phyloP scores from a whole-genome alignment of 2,888 invertebrate species.

The Drosophila percnosoma region DNA sequence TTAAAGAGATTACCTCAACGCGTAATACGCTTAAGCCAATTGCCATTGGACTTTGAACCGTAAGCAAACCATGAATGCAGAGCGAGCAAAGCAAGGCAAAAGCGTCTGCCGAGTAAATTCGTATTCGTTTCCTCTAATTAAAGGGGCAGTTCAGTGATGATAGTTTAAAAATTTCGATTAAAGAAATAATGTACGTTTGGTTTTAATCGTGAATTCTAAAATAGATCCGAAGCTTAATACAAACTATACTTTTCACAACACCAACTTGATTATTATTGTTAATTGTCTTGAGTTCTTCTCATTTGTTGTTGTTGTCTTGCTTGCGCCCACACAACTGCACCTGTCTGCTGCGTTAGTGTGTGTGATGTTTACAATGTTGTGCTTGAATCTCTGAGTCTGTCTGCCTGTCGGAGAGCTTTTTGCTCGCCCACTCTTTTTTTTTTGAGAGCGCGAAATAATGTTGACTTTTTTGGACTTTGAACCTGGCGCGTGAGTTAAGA shows the following conservation, averaged over 20 bases:
- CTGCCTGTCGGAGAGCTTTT: slow-evolving; percentile 29
- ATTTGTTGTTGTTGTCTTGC: slow-evolving; percentile 39
- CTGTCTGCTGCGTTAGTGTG: slow-evolving; percentile 31
- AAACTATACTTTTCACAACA: slow-evolving; percentile 17
- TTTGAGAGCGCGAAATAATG: slow-evolving; percentile 35
- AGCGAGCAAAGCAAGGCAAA: slow-evolving; percentile 29
- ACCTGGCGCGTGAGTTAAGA: slow-evolving; percentile 57
- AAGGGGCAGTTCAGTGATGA: not conserved
- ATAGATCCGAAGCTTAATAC: not conserved
- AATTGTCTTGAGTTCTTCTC: slow-evolving; percentile 40
- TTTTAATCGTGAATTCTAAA: no score
- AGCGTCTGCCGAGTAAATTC: not conserved
- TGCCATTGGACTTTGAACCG: slow-evolving; percentile 68
- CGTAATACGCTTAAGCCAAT: not conserved
- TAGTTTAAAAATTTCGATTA: not conserved
- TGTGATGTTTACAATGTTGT: slow-evolving; percentile 53
- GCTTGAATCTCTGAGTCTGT: slow-evolving; percentile 20
- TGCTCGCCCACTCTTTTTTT: slow-evolving; percentile 51
- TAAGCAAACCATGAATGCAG: slow-evolving; percentile 39
- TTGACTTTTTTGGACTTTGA: slow-evolving; percentile 68
- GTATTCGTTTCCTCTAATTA: not conserved
- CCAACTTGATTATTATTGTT: slow-evolving; percentile 25
- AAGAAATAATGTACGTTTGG: no score
- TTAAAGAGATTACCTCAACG: slow-evolving; percentile 6
- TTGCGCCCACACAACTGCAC: slow-evolving; percentile 50